These are phyloP conservation scores for Gymnoscopelus microlampas DNA, from an alignment of 2,797 vertebrate genomes.

Conservation along the genomic window DNA sequence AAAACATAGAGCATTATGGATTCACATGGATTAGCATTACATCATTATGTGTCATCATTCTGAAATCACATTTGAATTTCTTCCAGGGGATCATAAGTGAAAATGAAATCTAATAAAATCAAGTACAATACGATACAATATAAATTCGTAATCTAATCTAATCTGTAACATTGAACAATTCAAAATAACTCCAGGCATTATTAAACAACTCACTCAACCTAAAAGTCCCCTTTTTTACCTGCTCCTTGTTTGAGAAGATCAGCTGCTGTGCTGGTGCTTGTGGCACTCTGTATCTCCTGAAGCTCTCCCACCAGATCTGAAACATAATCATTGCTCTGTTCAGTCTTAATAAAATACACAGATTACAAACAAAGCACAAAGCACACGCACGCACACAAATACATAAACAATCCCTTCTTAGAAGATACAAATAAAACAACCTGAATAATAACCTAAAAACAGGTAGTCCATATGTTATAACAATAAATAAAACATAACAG, in stretches of 20 bases:
- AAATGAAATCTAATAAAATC: too few relatives aligned
- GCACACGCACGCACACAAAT: not conserved
- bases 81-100: too few relatives aligned
- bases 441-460: too few relatives aligned
- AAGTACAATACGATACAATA: too few relatives aligned
- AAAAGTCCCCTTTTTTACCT: slow-evolving; percentile 68
- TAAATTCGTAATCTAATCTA: too few relatives aligned
- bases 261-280: slow-evolving; percentile 90
- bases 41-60: not conserved
- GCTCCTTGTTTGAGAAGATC: slow-evolving; percentile 92
- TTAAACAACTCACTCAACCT: too few relatives aligned
- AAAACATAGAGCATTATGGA: slow-evolving; percentile 23
- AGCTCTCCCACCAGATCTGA: slow-evolving; percentile 88
- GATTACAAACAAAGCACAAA: slow-evolving; percentile 2
- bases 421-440: too few relatives aligned
- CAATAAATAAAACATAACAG: too few relatives aligned
- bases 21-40: not conserved
- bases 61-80: too few relatives aligned
- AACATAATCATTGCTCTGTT: slow-evolving; percentile 26
- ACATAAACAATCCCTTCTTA: too few relatives aligned
- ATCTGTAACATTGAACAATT: not conserved
- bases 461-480: too few relatives aligned
- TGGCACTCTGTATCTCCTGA: slow-evolving; percentile 79
- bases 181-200: not conserved
- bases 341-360: not conserved